These are phyloP conservation scores for Seladonia tumulorum DNA, from an alignment of 2,888 invertebrate species.

Conservation along the genomic window DNA sequence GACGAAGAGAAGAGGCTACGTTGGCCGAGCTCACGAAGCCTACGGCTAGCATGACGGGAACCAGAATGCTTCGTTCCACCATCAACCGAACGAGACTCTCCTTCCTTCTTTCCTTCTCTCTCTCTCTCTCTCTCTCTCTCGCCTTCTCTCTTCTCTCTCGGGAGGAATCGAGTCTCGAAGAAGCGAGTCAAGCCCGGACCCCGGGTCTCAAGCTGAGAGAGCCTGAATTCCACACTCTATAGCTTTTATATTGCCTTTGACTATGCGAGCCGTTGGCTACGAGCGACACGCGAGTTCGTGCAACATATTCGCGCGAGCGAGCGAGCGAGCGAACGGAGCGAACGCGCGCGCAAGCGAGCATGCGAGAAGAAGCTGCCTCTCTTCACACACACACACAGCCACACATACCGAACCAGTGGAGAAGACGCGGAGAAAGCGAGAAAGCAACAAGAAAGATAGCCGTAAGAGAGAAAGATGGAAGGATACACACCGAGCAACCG, in stretches of 20 bases:
- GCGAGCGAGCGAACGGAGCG: conserved; percentile 15
- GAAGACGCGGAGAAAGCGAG: background rate
- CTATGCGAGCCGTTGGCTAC: conserved; percentile 78
- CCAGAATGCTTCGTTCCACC: conserved; percentile 79
- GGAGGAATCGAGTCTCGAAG: conserved; percentile 71
- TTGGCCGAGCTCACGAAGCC: conserved; percentile 73
- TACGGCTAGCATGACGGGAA: conserved; percentile 81
- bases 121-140: background rate
- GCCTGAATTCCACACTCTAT: conserved; percentile 81
- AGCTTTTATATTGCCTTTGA: conserved; percentile 81
- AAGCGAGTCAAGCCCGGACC: conserved; percentile 69
- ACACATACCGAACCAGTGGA: background rate
- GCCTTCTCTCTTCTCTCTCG: background rate
- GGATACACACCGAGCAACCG: conserved; percentile 11
- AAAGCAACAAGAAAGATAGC: background rate
- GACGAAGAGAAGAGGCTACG: background rate
- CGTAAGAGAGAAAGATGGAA: background rate
- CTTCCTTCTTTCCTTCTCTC: conserved; percentile 14
- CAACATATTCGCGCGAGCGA: conserved; percentile 47
- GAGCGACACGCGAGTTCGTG: conserved; percentile 74
- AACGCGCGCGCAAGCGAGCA: background rate
- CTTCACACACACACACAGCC: background rate
- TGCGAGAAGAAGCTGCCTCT: background rate
- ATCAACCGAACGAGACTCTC: conserved; percentile 68
- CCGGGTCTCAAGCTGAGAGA: conserved; percentile 80